Conservation (phyloP, 2,797 vertebrate species). For the Amphiprion clarkii region DNA sequence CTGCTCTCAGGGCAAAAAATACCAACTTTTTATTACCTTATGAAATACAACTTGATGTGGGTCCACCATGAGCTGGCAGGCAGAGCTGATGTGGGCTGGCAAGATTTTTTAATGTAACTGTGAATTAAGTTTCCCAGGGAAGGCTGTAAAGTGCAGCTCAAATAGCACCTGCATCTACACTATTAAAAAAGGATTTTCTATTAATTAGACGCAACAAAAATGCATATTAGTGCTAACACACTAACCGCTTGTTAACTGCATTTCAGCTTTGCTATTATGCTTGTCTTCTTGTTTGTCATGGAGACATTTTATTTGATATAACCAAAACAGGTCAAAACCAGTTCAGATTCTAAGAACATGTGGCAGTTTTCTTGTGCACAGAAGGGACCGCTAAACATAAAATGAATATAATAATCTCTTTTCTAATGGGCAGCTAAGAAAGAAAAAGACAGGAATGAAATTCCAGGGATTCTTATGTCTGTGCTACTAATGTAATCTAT, state of each 20-base stretch:
- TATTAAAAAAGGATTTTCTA: conserved; percentile 8
- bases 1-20: conserved; percentile 33
- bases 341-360: neutral
- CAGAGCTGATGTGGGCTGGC: conserved; percentile 25
- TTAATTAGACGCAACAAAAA: neutral
- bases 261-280: conserved; percentile 3
- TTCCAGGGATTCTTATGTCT: neutral
- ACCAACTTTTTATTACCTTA: conserved; percentile 9
- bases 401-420: neutral
- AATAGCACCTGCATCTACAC: conserved; percentile 51
- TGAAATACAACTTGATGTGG: conserved; percentile 17
- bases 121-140: conserved; percentile 41
- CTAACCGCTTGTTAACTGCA: neutral
- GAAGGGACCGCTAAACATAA: neutral
- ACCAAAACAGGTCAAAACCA: neutral
- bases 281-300: neutral
- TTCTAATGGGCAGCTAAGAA: neutral
- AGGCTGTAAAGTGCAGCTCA: conserved; percentile 45
- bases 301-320: neutral
- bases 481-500: neutral
- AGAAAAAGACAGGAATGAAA: conserved; percentile 3
- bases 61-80: conserved; percentile 28
- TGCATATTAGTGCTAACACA: neutral
- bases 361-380: conserved; percentile 11
- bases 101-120: conserved; percentile 29